A percentile compares a stretch with the other conserved stretches of the same genome.
Conservation (phyloP, 35 echinoderm and acorn worm species). For the Apostichopus parvimensis region DNA sequence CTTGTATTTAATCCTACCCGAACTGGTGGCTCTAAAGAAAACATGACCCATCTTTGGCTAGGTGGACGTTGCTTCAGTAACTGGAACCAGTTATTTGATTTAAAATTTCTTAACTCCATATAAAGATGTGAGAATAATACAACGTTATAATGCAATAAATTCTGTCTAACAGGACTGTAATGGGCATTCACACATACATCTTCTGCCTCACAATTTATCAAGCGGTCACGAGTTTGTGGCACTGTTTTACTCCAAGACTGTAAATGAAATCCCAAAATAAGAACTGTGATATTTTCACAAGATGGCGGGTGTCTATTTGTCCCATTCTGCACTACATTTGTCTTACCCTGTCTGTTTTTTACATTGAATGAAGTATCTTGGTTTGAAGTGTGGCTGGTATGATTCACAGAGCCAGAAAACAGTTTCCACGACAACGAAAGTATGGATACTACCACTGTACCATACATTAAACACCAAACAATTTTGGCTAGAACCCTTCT, state of each 20-base stretch:
- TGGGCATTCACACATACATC: slow-evolving; percentile 1
- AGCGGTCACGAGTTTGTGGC: not conserved
- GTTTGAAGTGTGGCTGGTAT: not conserved
- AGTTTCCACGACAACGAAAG: not conserved
- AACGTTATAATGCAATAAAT: slow-evolving; percentile 30
- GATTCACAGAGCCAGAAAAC: too few relatives aligned
- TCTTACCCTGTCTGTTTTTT: not conserved
- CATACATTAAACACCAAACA: not conserved
- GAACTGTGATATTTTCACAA: slow-evolving; percentile 5
- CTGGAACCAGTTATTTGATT: slow-evolving; percentile 15
- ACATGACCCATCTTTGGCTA: slow-evolving; percentile 43
- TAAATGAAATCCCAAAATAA: slow-evolving; percentile 39
- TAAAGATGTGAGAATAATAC: slow-evolving; percentile 51
- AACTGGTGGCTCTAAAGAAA: slow-evolving; percentile 51
- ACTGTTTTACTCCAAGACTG: not conserved
- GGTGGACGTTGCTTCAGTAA: not conserved
- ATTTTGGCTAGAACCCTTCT: not conserved
- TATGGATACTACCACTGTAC: not conserved
- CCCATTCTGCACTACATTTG: too few relatives aligned
- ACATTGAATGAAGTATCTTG: not conserved
- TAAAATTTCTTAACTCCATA: slow-evolving; percentile 51
- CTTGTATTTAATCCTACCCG: slow-evolving; percentile 46
- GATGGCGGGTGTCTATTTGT: not conserved
- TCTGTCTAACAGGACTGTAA: not conserved
- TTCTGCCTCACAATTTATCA: not conserved